Evolutionary conservation across 2,113 vertebrate species (phyloP).

Genomic region (Sceloporus tristichus): DNA sequence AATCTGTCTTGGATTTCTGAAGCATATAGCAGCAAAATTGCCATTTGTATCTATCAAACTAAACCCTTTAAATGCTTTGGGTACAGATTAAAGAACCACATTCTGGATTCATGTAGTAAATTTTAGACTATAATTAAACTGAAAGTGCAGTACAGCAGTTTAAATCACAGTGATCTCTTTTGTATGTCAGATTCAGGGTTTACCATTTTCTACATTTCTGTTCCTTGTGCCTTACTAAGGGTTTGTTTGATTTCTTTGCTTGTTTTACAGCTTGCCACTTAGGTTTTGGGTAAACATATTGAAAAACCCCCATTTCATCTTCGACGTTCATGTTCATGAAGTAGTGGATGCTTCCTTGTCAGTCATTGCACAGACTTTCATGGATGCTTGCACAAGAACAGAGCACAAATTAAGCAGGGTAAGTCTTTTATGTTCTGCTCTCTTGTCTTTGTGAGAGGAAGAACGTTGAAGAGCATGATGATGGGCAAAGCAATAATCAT

Average conservation of each 20-base stretch:
- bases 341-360: constrained; percentile 97
- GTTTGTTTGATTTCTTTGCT: constrained; percentile 45
- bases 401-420: constrained; percentile 99
- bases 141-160: not conserved
- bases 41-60: not conserved
- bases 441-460: constrained; percentile 39
- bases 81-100: constrained; percentile 22
- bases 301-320: constrained; percentile 98
- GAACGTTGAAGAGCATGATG: constrained; percentile 53
- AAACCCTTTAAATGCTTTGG: constrained; percentile 31
- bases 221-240: constrained; percentile 21
- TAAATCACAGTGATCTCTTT: not conserved
- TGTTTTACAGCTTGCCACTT: constrained; percentile 87
- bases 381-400: constrained; percentile 98
- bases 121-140: constrained; percentile 20
- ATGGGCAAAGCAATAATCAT: constrained; percentile 24
- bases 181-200: constrained; percentile 29
- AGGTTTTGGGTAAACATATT: constrained; percentile 99
- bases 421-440: constrained; percentile 76
- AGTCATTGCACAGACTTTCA: constrained; percentile 98
- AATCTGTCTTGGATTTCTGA: not conserved
- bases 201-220: constrained; percentile 32
- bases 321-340: constrained; percentile 95
- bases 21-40: not conserved
- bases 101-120: not conserved